Base-by-base conservation (phyloP, 2,113 vertebrate species). In the Centropus bengalensis region DNA sequence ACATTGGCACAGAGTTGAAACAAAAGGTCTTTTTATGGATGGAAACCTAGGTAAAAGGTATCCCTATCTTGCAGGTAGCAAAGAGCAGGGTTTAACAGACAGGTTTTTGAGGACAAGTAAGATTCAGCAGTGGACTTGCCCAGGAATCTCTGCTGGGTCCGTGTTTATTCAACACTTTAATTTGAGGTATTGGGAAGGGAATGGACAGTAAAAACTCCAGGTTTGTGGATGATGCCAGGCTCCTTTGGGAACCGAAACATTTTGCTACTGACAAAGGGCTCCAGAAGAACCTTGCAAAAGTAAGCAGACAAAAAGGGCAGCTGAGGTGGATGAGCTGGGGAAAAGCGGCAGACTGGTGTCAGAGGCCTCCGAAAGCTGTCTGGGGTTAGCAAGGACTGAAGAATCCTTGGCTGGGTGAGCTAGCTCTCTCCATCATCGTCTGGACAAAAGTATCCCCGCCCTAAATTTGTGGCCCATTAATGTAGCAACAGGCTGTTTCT, bases 391-490 rank as follows among this genome's bases (percentile, higher is more conserved):
- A 2, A 7, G 52, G 83, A 3, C 20, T 36, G 33, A 84, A 38
- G 16, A 69, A 70, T 2, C 58, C 47, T 75, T 0, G 0, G 28
- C 26, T 0, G 7, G 51, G 47, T 38, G 45, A 82, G 14, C 8
- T 62, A 38, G 62, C 20, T 87, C 45, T 59, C 55, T 77, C 24
- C 79, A 74, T 63, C 83, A 36, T 33, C 23, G 0, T 81, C 83
- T 67, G 89, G 87, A 77, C 80, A 79, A 89, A 94, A 6, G 14
- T 19, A 47, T 93, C 85, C 77, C 86, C 3, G 3, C 83, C 86
- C 89, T 78, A 71, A 89, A 94, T 92, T 80, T 91, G 89, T 73
- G 91, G 88, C 88, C 93, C 82, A 93, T 91, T 90, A 94, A 62
- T 8, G 28, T 54, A 95, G 78, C 80, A 82, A 79, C 82, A 88